phyloP scores from a whole-genome alignment of 1,140 invertebrate species.

The Aphaenogaster ashmeadi region DNA sequence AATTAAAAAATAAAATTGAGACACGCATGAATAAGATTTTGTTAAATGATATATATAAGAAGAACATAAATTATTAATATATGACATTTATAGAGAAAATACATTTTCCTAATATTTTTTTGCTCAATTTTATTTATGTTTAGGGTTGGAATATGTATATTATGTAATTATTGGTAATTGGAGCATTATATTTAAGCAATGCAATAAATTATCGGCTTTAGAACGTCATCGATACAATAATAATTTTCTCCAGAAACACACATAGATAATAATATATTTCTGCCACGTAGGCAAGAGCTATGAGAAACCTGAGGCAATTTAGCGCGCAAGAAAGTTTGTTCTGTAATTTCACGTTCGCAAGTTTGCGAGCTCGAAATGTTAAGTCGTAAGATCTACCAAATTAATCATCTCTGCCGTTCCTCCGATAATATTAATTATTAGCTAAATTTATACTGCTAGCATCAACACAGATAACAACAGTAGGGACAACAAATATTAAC shows the following conservation, averaged over 20 bases:
- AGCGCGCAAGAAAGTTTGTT: slow-evolving; percentile 49
- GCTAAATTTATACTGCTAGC: slow-evolving; percentile 15
- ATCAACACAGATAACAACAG: not conserved
- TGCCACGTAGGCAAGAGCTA: not conserved
- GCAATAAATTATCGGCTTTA: not conserved
- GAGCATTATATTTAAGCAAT: not conserved
- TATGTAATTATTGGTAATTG: not conserved
- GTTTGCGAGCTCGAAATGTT: slow-evolving; percentile 37
- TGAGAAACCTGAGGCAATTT: slow-evolving; percentile 50
- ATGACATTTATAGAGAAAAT: not conserved
- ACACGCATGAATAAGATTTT: not conserved
- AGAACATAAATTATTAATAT: not conserved
- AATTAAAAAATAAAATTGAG: not conserved
- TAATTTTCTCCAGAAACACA: not conserved
- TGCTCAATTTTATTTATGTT: not conserved
- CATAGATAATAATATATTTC: slow-evolving; percentile 24
- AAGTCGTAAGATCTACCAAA: slow-evolving; percentile 50
- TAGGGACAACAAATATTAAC: not conserved
- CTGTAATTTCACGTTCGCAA: slow-evolving; percentile 43
- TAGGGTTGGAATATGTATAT: not conserved
- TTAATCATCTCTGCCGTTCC: slow-evolving; percentile 53
- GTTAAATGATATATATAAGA: not conserved
- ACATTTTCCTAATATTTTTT: not conserved
- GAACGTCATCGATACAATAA: slow-evolving; percentile 1
- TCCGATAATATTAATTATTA: slow-evolving; percentile 59